Conservation (phyloP, 2,888 invertebrate genomes). For the Anaspis maculata region DNA sequence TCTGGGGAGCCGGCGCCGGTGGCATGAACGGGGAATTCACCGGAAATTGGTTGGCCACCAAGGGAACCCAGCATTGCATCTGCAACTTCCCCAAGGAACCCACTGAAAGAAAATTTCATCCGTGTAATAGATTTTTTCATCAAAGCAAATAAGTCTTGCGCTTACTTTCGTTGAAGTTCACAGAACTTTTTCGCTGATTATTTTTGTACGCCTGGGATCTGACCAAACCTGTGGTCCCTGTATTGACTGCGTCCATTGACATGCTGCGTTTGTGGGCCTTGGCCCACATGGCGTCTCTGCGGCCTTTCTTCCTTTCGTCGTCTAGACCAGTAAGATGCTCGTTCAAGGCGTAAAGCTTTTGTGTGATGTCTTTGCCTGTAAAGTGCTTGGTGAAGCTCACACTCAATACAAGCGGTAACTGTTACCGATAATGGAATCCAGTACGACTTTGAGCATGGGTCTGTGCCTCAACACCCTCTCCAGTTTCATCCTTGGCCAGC, state of each 20-base stretch:
- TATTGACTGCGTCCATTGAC: constrained; percentile 71
- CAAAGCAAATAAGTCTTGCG: not conserved
- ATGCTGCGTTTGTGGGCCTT: constrained; percentile 57
- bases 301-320: constrained; percentile 34
- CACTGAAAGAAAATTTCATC: constrained; percentile 32
- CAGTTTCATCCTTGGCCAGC: constrained; percentile 71
- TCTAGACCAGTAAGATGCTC: constrained; percentile 57
- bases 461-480: constrained; percentile 66
- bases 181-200: constrained; percentile 41
- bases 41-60: constrained; percentile 66
- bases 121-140: not conserved
- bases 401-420: constrained; percentile 17
- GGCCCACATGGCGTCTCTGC: constrained; percentile 38
- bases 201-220: constrained; percentile 57
- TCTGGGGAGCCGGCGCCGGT: no score
- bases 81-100: constrained; percentile 44
- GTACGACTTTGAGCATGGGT: constrained; percentile 64
- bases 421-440: constrained; percentile 71
- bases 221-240: constrained; percentile 65
- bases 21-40: constrained; percentile 63
- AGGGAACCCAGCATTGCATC: constrained; percentile 56
- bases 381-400: constrained; percentile 27
- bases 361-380: constrained; percentile 71
- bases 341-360: constrained; percentile 74
- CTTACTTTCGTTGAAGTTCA: constrained; percentile 7